Percentiles rank a stretch among this genome's conserved stretches.
Conservation (phyloP, 2,113 vertebrate genomes). For the Zonotrichia leucophrys region DNA sequence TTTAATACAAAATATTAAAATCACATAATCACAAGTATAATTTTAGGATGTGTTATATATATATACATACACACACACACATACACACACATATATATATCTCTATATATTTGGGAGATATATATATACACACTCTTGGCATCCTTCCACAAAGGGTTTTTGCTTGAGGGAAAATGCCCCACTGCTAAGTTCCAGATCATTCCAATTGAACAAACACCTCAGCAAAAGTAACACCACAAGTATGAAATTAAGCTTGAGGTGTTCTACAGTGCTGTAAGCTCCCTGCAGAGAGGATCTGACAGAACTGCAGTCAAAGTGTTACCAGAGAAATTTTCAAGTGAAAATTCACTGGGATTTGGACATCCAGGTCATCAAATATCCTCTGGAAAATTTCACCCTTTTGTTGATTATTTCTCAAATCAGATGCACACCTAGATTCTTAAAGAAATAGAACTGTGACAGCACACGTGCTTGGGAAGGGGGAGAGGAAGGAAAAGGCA, state of each 20-base stretch:
- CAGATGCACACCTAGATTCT: background rate
- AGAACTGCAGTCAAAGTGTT: background rate
- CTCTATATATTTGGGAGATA: background rate
- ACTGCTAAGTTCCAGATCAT: background rate
- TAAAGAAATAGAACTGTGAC: background rate
- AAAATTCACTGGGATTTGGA: background rate
- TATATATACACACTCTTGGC: background rate
- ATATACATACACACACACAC: too few species aligned
- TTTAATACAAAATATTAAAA: background rate
- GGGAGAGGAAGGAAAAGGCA: background rate
- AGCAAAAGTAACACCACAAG: background rate
- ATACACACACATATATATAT: too few species aligned
- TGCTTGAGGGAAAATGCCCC: background rate
- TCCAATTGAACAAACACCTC: background rate
- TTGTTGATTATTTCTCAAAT: background rate
- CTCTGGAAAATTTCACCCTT: background rate
- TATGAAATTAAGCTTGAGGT: background rate
- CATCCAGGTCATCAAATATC: background rate
- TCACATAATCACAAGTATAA: background rate
- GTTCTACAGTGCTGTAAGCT: background rate
- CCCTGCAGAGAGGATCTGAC: background rate
- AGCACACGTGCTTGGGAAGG: background rate
- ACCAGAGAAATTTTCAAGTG: background rate
- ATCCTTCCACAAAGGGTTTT: background rate
- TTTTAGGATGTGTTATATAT: background rate